A percentile compares a stretch with the other conserved stretches of the same genome.
These are phyloP conservation scores for Watersipora subatra DNA, from an alignment of 1,140 invertebrate genomes.

Conservation along the genomic window DNA sequence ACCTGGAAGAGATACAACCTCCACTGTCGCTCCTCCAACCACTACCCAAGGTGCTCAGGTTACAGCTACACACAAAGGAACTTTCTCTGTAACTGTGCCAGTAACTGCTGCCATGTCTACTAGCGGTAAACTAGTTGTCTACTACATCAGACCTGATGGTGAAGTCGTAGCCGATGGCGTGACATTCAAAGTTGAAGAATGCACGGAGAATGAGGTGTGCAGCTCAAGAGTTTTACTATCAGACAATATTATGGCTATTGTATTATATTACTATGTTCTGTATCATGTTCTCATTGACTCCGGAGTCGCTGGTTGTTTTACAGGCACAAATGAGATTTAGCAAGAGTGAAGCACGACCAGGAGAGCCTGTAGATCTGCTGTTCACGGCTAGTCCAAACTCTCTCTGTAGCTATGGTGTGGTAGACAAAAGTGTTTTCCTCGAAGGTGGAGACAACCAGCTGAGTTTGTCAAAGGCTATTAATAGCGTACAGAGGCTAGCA, in stretches of 20 bases:
- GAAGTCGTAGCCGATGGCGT: conserved; percentile 52
- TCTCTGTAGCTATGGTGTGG: conserved; percentile 47
- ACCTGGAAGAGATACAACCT: background rate
- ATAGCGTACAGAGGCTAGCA: background rate
- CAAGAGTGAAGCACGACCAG: conserved; percentile 41
- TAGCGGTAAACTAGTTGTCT: conserved; percentile 47
- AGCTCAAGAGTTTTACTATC: background rate
- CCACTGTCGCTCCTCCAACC: conserved; percentile 9
- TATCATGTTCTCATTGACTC: background rate
- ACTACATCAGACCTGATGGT: conserved; percentile 58
- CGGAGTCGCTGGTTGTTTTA: background rate
- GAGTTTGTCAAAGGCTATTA: conserved; percentile 22
- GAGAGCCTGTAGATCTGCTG: conserved; percentile 40
- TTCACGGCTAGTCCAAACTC: conserved; percentile 46
- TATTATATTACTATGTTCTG: background rate
- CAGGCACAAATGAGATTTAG: conserved; percentile 37
- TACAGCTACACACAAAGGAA: conserved; percentile 9
- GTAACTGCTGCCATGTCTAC: conserved; percentile 22
- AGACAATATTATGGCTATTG: conserved; percentile 2
- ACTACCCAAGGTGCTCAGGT: background rate
- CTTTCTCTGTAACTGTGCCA: conserved; percentile 16
- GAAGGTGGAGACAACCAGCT: conserved; percentile 36
- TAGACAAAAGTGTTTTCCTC: conserved; percentile 49
- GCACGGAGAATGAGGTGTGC: conserved; percentile 47
- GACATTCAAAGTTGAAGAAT: conserved; percentile 43